Conservation (phyloP, 1,140 invertebrate genomes). For the Saccostrea glomerata region DNA sequence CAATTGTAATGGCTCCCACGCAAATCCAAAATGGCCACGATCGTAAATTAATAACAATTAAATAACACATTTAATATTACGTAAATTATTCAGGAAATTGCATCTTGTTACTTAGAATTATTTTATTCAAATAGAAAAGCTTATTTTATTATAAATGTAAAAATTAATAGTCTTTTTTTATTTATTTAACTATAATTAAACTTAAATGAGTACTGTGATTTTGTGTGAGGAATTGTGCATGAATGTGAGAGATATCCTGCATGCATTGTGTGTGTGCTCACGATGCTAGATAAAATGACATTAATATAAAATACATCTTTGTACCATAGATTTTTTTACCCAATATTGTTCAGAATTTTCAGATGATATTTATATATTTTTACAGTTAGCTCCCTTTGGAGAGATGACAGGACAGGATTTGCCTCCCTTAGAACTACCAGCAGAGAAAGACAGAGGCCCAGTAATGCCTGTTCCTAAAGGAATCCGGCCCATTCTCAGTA, state of each 20-base stretch:
- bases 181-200: not conserved
- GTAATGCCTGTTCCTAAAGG: slow-evolving; percentile 89
- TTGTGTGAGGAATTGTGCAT: not conserved
- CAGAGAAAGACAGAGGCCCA: slow-evolving; percentile 82
- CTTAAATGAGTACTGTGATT: not conserved
- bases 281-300: not conserved
- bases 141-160: not conserved
- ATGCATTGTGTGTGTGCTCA: not conserved
- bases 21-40: too few relatives aligned
- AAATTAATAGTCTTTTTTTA: not conserved
- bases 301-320: not conserved
- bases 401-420: slow-evolving; percentile 74
- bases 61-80: too few relatives aligned
- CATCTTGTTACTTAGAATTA: too few relatives aligned
- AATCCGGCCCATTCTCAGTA: slow-evolving; percentile 90
- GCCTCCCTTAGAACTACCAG: slow-evolving; percentile 74
- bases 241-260: not conserved
- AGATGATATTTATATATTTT: slow-evolving; percentile 13
- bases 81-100: too few relatives aligned
- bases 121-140: too few relatives aligned
- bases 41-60: too few relatives aligned
- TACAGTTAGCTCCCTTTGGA: slow-evolving; percentile 74
- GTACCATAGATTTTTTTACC: not conserved
- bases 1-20: too few relatives aligned
- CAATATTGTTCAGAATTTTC: not conserved